Conservation (phyloP, 2,797 vertebrate genomes). For the Phoebastria nigripes region DNA sequence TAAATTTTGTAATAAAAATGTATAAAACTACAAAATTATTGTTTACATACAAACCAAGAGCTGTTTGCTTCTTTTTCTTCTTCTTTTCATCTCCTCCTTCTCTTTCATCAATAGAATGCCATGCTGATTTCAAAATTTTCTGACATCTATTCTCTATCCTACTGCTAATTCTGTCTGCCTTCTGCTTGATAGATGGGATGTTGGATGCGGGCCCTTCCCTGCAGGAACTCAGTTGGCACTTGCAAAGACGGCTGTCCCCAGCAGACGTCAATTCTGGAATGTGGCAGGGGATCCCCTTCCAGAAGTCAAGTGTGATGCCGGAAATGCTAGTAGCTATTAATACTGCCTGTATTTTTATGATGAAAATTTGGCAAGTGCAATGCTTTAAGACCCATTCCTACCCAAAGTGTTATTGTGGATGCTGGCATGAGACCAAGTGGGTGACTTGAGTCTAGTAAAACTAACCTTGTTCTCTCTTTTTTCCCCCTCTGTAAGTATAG, state of each 20-base stretch:
- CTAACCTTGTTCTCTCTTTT: background rate
- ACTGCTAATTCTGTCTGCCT: background rate
- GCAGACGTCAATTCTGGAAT: conserved; percentile 48
- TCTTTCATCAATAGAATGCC: background rate
- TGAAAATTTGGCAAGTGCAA: conserved; percentile 15
- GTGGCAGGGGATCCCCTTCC: conserved; percentile 67
- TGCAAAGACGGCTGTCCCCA: conserved; percentile 24
- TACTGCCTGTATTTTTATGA: conserved; percentile 49
- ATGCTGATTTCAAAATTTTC: background rate
- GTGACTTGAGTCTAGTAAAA: background rate
- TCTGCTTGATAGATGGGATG: conserved; percentile 11
- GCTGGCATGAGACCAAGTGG: background rate
- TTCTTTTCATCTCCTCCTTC: background rate
- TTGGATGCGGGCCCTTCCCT: conserved; percentile 29
- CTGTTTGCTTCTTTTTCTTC: background rate
- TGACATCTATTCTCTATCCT: background rate
- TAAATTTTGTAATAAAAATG: background rate
- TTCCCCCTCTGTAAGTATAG: background rate
- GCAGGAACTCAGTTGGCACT: conserved; percentile 41
- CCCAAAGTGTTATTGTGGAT: background rate
- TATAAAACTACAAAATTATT: background rate
- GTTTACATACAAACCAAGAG: background rate
- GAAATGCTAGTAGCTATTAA: conserved; percentile 68
- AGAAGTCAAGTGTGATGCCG: conserved; percentile 47
- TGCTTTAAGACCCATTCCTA: background rate